Evolutionary conservation across 2,888 invertebrate species (phyloP).

Genomic region (Drosophila heteroneura): DNA sequence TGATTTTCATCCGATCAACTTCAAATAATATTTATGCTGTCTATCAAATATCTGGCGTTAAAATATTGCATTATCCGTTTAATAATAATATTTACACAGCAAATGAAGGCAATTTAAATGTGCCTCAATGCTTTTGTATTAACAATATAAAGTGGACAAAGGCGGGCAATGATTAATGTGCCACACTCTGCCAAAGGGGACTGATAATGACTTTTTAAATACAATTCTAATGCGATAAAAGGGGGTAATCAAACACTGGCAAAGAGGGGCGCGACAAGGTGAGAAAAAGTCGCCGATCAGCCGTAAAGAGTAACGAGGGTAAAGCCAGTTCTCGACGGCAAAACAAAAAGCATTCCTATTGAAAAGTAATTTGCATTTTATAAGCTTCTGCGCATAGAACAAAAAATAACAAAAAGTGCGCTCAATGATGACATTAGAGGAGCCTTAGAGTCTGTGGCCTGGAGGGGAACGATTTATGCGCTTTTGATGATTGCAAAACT

Average conservation of each 20-base stretch:
- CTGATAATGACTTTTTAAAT: slow-evolving; percentile 79
- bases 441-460: slow-evolving; percentile 31
- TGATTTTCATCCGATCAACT: background rate
- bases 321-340: slow-evolving; percentile 17
- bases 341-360: slow-evolving; percentile 51
- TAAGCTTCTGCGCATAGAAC: slow-evolving; percentile 47
- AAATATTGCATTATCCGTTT: slow-evolving; percentile 1
- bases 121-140: slow-evolving; percentile 14
- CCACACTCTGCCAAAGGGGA: slow-evolving; percentile 54
- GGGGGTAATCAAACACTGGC: slow-evolving; percentile 60
- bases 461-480: slow-evolving; percentile 76
- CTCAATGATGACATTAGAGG: slow-evolving; percentile 65
- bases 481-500: slow-evolving; percentile 79
- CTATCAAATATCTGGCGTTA: background rate
- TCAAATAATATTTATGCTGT: background rate
- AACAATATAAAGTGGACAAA: slow-evolving; percentile 51
- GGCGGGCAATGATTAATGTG: slow-evolving; percentile 68
- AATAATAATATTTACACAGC: slow-evolving; percentile 20
- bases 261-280: slow-evolving; percentile 53
- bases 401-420: slow-evolving; percentile 19
- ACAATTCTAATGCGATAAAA: slow-evolving; percentile 75
- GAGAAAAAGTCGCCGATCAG: slow-evolving; percentile 49
- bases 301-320: slow-evolving; percentile 4
- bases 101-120: slow-evolving; percentile 14
- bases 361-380: slow-evolving; percentile 80